Conservation (phyloP, 2,797 vertebrate genomes). For the Myotis vivesi region DNA sequence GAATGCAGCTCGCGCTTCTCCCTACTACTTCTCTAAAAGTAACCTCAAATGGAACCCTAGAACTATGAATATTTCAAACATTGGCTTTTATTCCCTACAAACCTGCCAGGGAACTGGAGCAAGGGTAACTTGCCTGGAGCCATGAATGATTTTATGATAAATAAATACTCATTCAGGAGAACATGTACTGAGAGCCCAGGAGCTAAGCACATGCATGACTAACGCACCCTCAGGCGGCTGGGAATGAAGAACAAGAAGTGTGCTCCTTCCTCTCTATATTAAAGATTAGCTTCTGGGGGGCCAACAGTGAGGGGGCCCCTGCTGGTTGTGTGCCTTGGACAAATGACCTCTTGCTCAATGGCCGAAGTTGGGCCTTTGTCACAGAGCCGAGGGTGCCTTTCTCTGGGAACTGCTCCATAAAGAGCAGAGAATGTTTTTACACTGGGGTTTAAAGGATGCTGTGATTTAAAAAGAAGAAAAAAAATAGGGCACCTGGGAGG, state of each 20-base stretch:
- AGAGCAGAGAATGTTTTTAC: background rate
- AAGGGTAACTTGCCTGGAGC: background rate
- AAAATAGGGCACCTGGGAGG: conserved; percentile 8
- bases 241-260: background rate
- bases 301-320: background rate
- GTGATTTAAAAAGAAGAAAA: conserved; percentile 34
- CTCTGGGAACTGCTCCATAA: background rate
- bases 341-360: background rate
- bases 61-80: background rate
- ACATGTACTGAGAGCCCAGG: background rate
- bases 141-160: background rate
- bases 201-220: background rate
- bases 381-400: background rate
- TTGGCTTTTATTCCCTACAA: background rate
- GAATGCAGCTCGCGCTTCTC: background rate
- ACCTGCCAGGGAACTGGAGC: background rate
- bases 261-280: background rate
- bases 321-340: too few relatives aligned
- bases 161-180: background rate
- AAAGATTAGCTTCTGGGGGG: background rate
- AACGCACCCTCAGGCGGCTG: background rate
- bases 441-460: background rate
- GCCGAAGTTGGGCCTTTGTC: background rate
- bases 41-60: background rate
- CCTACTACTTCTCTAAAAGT: background rate